Percentiles rank a stretch among this genome's conserved stretches.
These are phyloP conservation scores for Macquaria ambigua DNA, from an alignment of 2,113 vertebrate genomes.

Conservation along the genomic window DNA sequence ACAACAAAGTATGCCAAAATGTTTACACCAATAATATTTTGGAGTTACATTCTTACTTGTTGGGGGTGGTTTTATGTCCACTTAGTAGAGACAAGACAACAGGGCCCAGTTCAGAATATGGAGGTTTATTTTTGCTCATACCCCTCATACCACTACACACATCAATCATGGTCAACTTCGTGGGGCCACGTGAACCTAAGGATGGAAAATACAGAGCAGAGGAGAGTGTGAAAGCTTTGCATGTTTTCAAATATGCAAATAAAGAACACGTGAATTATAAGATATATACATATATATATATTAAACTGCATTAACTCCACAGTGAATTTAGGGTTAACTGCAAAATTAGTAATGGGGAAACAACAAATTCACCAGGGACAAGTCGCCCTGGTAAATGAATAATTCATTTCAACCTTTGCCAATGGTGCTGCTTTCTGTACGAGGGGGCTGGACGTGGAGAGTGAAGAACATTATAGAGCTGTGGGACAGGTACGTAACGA, in stretches of 20 bases:
- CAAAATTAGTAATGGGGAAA: conserved; percentile 4
- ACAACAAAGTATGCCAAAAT: not conserved
- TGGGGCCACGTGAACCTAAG: conserved; percentile 92
- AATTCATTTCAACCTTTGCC: conserved; percentile 88
- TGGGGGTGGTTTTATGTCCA: conserved; percentile 91
- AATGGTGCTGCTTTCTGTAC: conserved; percentile 89
- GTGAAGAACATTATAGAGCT: conserved; percentile 99
- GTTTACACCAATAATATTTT: not conserved
- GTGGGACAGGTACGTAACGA: conserved; percentile 82
- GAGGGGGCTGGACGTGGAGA: conserved; percentile 94
- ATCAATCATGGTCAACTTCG: conserved; percentile 95
- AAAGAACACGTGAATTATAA: not conserved
- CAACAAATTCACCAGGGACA: not conserved
- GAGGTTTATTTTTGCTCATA: conserved; percentile 87
- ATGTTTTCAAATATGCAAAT: not conserved
- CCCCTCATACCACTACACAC: conserved; percentile 95
- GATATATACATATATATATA: not conserved
- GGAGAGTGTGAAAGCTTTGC: not conserved
- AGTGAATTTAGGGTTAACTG: not conserved
- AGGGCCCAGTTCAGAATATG: conserved; percentile 91
- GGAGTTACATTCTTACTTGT: conserved; percentile 89
- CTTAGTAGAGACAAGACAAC: conserved; percentile 94
- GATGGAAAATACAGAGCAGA: conserved; percentile 21
- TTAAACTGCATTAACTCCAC: conserved; percentile 1
- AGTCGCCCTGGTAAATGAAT: not conserved